These are phyloP conservation scores for Illadopsis cleaveri DNA, from an alignment of 2,113 vertebrate species.

Conservation along the genomic window DNA sequence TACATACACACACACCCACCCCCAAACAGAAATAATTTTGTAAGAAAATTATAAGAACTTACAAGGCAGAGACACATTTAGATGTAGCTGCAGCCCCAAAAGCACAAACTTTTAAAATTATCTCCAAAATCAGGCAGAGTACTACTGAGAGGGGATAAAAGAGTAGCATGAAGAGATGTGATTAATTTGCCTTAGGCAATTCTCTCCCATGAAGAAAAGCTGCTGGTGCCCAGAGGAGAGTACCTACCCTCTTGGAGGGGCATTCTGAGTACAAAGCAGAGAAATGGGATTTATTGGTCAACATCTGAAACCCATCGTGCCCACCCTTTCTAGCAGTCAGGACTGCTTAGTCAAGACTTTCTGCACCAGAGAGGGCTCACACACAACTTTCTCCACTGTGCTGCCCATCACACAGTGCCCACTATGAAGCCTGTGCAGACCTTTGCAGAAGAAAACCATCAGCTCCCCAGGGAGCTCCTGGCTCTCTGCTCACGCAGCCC, in stretches of 20 bases:
- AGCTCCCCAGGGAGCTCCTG: not conserved
- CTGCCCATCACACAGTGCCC: not conserved
- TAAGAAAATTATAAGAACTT: not conserved
- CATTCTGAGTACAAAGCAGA: not conserved
- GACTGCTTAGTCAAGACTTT: not conserved
- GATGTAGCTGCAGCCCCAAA: not conserved
- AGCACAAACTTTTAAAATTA: not conserved
- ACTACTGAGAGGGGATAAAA: not conserved
- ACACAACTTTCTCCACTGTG: rapidly evolving
- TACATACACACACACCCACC: too few relatives aligned
- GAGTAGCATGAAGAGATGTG: rapidly evolving
- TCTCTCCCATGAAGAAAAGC: not conserved
- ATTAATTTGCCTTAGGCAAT: not conserved
- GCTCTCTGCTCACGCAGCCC: not conserved
- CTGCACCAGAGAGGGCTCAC: not conserved
- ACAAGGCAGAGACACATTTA: not conserved
- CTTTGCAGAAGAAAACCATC: not conserved
- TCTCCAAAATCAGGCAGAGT: not conserved
- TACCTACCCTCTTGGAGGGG: not conserved
- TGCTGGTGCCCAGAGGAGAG: not conserved
- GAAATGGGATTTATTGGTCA: not conserved
- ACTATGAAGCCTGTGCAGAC: not conserved
- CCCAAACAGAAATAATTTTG: not conserved
- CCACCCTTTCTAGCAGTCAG: not conserved
- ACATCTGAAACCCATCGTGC: not conserved